Evolutionary conservation across 2,797 vertebrate species (phyloP).

Genomic region (Eleutherodactylus coqui): DNA sequence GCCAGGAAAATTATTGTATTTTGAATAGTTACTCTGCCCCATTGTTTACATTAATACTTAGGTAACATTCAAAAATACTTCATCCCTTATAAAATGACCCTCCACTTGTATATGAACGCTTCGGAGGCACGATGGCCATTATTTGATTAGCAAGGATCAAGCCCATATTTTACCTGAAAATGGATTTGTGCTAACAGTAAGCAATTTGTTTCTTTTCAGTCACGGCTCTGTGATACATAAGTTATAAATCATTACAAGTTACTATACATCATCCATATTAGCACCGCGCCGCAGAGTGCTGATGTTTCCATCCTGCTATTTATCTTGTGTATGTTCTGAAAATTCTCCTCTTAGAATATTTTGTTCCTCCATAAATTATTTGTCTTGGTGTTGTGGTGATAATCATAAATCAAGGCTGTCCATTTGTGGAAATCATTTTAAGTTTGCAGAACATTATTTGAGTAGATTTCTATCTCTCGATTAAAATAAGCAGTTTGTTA

Average conservation of each 20-base stretch:
- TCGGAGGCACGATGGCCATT: slow-evolving; percentile 70
- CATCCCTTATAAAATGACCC: slow-evolving; percentile 6
- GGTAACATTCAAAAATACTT: not conserved
- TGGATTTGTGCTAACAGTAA: slow-evolving; percentile 71
- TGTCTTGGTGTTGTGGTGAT: slow-evolving; percentile 73
- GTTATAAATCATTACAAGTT: slow-evolving; percentile 71
- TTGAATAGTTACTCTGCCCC: too few relatives aligned
- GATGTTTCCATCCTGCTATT: slow-evolving; percentile 67
- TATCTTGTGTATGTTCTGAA: slow-evolving; percentile 73
- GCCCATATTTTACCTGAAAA: slow-evolving; percentile 72
- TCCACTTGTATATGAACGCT: not conserved
- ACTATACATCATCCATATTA: slow-evolving; percentile 70
- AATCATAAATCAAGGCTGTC: slow-evolving; percentile 73
- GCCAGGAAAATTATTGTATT: too few relatives aligned
- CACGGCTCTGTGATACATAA: slow-evolving; percentile 65
- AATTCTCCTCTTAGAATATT: slow-evolving; percentile 70
- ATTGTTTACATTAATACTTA: too few relatives aligned
- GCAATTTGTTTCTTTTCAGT: slow-evolving; percentile 75
- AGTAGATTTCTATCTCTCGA: slow-evolving; percentile 69
- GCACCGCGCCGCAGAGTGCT: slow-evolving; percentile 62
- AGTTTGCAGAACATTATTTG: slow-evolving; percentile 70
- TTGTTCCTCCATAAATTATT: slow-evolving; percentile 76
- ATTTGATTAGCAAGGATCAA: slow-evolving; percentile 72
- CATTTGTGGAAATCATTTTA: slow-evolving; percentile 75
- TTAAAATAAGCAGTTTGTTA: slow-evolving; percentile 68